These are phyloP conservation scores for Oreochromis aureus DNA, from an alignment of 2,113 vertebrate genomes.

Conservation along the genomic window DNA sequence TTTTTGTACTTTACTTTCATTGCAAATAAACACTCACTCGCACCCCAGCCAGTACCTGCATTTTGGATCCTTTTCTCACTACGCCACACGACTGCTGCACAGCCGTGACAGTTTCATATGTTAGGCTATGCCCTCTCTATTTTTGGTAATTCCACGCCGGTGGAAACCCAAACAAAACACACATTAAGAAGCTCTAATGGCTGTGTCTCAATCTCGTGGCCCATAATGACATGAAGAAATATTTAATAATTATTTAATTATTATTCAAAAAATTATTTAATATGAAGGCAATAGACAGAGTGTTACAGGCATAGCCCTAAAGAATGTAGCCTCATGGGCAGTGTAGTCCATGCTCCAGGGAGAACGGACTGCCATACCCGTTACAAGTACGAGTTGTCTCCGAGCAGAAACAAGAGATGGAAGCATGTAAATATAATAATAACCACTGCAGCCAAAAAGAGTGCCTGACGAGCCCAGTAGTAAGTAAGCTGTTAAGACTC, in stretches of 20 bases:
- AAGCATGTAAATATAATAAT: too few relatives aligned
- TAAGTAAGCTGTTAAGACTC: too few relatives aligned
- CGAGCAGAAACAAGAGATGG: fast-evolving
- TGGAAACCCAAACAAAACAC: too few relatives aligned
- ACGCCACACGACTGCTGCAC: too few relatives aligned
- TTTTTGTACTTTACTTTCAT: too few relatives aligned
- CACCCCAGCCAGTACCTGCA: too few relatives aligned
- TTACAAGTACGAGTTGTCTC: fast-evolving
- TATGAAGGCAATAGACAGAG: neutral
- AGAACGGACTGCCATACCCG: neutral
- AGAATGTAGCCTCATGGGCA: neutral
- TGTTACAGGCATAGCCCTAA: neutral
- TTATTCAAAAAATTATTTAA: neutral
- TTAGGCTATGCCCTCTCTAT: neutral
- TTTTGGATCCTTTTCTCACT: too few relatives aligned
- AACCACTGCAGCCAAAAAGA: too few relatives aligned
- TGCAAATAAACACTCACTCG: too few relatives aligned
- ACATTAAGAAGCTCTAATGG: neutral
- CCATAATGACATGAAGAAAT: neutral
- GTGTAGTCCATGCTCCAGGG: neutral
- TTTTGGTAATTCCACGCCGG: too few relatives aligned
- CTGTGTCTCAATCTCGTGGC: neutral
- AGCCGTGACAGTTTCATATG: too few relatives aligned
- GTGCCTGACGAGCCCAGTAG: fast-evolving
- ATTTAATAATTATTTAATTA: too few relatives aligned